phyloP scores from a whole-genome alignment of 2,797 vertebrate species.

The Sebastes vulpes region DNA sequence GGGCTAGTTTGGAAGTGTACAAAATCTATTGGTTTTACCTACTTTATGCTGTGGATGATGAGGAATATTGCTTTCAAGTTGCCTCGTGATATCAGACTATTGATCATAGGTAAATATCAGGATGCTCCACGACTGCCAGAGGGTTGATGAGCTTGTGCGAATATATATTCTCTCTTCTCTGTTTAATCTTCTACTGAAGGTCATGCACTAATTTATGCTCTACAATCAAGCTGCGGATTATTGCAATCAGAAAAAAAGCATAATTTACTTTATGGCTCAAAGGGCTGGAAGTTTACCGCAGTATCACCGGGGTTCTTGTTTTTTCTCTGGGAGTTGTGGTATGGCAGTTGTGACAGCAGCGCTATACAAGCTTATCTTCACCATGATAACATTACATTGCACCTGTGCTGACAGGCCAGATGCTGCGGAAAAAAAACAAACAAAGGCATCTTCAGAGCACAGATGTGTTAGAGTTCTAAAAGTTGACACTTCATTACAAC shows the following conservation, averaged over 20 bases:
- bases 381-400: conserved; percentile 17
- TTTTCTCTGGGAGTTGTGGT: background rate
- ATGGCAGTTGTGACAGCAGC: conserved; percentile 14
- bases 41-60: background rate
- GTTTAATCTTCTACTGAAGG: background rate
- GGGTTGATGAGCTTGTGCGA: background rate
- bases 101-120: background rate
- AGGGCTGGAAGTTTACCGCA: background rate
- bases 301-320: background rate
- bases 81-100: background rate
- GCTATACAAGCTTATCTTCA: conserved; percentile 37
- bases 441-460: conserved; percentile 9
- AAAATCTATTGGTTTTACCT: background rate
- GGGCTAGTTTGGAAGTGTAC: background rate
- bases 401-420: conserved; percentile 47
- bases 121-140: background rate
- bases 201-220: background rate
- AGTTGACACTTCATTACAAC: background rate
- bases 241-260: background rate
- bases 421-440: conserved; percentile 16
- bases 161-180: background rate
- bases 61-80: background rate
- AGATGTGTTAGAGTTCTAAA: background rate
- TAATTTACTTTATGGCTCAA: background rate
- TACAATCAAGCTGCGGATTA: background rate